Evolutionary conservation across 2,888 invertebrate species (phyloP).

Genomic region (Odontothrips loti): DNA sequence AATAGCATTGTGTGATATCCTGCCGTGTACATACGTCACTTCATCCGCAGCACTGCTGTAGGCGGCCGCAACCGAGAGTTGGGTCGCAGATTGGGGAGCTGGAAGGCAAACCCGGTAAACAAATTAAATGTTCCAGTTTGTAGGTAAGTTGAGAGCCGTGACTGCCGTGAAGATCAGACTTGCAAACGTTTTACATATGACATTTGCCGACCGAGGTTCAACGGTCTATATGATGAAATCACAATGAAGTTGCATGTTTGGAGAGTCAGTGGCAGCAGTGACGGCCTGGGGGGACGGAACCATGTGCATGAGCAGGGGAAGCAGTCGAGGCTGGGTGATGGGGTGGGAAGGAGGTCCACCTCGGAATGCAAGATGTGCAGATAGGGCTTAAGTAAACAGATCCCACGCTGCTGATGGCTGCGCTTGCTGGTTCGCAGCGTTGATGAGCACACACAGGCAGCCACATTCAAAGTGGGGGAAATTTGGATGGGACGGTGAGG

Average conservation of each 20-base stretch:
- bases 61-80: background rate
- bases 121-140: too few relatives aligned
- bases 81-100: too few relatives aligned
- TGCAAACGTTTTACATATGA: too few relatives aligned
- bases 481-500: background rate
- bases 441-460: constrained; percentile 21
- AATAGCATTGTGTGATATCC: background rate
- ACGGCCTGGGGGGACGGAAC: background rate
- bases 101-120: too few relatives aligned
- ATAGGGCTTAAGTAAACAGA: constrained; percentile 14
- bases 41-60: background rate
- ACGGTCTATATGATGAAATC: too few relatives aligned
- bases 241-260: too few relatives aligned
- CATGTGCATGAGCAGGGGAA: background rate
- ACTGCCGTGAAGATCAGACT: too few relatives aligned
- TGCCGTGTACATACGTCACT: constrained; percentile 9
- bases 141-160: too few relatives aligned
- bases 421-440: constrained; percentile 18
- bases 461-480: constrained; percentile 3
- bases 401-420: constrained; percentile 21
- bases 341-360: background rate
- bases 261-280: background rate
- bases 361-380: constrained; percentile 24
- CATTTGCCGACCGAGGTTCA: too few relatives aligned
- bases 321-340: background rate